These are phyloP conservation scores for Spatula versicolor DNA, from an alignment of 2,797 vertebrate species.

Conservation along the genomic window DNA sequence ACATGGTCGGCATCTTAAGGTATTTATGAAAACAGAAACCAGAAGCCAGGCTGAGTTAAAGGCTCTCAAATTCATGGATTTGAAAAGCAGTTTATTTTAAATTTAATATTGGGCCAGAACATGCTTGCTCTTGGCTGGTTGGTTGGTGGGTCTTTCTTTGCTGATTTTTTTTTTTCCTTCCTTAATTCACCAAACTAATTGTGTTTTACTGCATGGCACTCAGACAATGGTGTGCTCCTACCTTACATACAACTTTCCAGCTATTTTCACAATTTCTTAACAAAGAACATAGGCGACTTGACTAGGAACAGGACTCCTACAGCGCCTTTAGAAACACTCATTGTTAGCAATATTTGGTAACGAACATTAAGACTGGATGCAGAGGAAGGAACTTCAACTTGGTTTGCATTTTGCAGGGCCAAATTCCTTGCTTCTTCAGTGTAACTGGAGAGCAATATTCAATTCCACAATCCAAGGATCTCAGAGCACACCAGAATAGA, in stretches of 20 bases:
- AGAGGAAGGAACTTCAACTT: neutral
- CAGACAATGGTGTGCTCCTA: neutral
- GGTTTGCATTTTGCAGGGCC: neutral
- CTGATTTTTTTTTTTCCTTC: no score
- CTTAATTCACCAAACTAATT: neutral
- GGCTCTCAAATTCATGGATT: neutral
- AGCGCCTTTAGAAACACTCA: neutral
- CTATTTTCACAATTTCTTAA: neutral
- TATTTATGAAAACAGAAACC: neutral
- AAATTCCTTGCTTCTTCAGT: neutral
- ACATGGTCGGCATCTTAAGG: neutral
- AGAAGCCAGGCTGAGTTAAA: neutral
- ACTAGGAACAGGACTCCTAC: neutral
- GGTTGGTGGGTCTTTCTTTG: no score
- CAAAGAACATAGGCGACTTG: rapidly evolving
- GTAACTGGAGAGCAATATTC: neutral
- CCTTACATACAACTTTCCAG: rapidly evolving
- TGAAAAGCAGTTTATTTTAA: neutral
- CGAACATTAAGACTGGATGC: rapidly evolving
- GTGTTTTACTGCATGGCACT: neutral
- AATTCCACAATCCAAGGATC: neutral
- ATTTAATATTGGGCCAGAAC: neutral
- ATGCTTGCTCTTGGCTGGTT: neutral
- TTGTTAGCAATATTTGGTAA: neutral
- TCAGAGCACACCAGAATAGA: neutral